A percentile compares a stretch with the other conserved stretches of the same genome.
These are phyloP conservation scores for Leptinotarsa lineolata DNA, from an alignment of 1,140 invertebrate species.

Conservation along the genomic window DNA sequence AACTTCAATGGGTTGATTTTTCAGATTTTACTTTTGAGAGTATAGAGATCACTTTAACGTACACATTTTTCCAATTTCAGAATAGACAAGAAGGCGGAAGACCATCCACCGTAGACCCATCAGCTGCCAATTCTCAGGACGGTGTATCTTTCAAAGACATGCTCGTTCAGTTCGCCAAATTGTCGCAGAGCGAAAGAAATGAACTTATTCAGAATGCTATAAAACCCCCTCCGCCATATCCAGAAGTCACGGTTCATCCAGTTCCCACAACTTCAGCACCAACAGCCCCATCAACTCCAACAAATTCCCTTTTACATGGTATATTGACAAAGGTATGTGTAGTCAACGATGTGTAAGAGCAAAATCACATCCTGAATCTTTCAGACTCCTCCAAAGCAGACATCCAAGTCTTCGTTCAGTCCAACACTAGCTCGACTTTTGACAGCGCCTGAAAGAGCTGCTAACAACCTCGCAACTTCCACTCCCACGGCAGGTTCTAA, in stretches of 20 bases:
- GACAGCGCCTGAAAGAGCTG: slow-evolving; percentile 68
- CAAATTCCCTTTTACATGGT: slow-evolving; percentile 73
- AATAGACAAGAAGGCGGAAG: slow-evolving; percentile 53
- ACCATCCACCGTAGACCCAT: slow-evolving; percentile 61
- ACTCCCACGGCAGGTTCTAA: slow-evolving; percentile 28
- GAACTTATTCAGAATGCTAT: slow-evolving; percentile 51
- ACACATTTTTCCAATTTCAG: slow-evolving; percentile 9
- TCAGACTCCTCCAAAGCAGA: slow-evolving; percentile 53
- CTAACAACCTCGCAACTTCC: slow-evolving; percentile 29
- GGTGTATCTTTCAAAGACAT: slow-evolving; percentile 73
- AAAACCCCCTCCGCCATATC: slow-evolving; percentile 69
- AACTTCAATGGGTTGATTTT: too few species aligned
- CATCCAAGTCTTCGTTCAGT: slow-evolving; percentile 67
- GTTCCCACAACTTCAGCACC: slow-evolving; percentile 56
- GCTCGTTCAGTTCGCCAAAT: slow-evolving; percentile 75
- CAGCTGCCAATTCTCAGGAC: slow-evolving; percentile 48
- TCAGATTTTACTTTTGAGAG: too few species aligned
- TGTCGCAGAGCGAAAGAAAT: slow-evolving; percentile 60
- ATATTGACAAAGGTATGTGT: slow-evolving; percentile 69
- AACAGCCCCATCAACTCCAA: slow-evolving; percentile 54
- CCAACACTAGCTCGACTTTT: slow-evolving; percentile 77
- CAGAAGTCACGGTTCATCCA: slow-evolving; percentile 76
- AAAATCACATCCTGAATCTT: neutral
- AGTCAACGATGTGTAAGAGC: too few species aligned
- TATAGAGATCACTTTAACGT: too few species aligned